Conservation (phyloP, 2,113 vertebrate species). For the Alectura lathami region DNA sequence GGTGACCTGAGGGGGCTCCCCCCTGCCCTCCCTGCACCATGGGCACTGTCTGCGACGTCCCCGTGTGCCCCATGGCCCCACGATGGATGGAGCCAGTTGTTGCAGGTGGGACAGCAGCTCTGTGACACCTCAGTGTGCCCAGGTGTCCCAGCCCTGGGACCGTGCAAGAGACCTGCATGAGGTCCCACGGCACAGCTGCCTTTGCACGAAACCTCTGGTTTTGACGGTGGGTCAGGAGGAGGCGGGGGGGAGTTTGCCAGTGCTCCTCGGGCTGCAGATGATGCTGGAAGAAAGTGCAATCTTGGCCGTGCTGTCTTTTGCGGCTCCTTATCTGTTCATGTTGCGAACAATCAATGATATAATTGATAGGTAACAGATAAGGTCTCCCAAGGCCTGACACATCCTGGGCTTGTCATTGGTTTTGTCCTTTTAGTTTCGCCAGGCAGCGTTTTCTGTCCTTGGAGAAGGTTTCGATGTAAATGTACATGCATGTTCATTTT, state of each 20-base stretch:
- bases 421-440: constrained; percentile 38
- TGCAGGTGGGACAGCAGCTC: neutral
- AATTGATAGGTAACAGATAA: constrained; percentile 2
- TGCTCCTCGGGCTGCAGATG: neutral
- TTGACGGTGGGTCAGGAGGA: neutral
- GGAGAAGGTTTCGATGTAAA: neutral
- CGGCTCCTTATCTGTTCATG: neutral
- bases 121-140: neutral
- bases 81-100: neutral
- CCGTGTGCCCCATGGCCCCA: accelerated
- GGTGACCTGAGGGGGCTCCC: neutral
- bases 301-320: neutral
- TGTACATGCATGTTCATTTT: neutral
- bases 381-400: neutral
- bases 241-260: accelerated
- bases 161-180: neutral
- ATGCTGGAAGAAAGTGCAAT: neutral
- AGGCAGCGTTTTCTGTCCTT: neutral
- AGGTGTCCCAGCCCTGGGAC: neutral
- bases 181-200: accelerated
- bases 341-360: neutral
- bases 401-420: neutral
- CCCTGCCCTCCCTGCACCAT: neutral
- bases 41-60: accelerated
- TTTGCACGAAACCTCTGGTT: neutral